Evolutionary conservation across 2,888 invertebrate genomes (phyloP).

Genomic region (Mesochorus sp.): DNA sequence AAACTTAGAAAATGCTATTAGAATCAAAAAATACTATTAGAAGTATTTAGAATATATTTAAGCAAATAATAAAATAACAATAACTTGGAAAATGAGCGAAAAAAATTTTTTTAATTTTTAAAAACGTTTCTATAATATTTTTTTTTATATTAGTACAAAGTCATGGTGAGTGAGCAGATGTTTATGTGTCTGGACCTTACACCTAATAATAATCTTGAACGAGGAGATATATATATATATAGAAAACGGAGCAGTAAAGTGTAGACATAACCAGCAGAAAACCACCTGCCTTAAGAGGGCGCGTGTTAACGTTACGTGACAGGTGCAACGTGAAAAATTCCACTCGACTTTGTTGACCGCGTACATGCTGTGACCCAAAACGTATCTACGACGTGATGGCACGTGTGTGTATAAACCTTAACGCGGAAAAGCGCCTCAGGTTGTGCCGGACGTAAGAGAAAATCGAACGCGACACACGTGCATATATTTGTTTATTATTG

Average conservation of each 20-base stretch:
- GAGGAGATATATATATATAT: neutral
- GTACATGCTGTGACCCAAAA: neutral
- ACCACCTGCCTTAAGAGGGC: slow-evolving; percentile 61
- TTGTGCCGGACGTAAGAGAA: slow-evolving; percentile 5
- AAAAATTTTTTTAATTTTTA: too few species aligned
- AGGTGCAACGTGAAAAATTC: slow-evolving; percentile 65
- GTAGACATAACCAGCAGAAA: slow-evolving; percentile 38
- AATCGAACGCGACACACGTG: neutral
- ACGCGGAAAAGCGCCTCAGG: slow-evolving; percentile 28
- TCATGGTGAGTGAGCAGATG: too few species aligned
- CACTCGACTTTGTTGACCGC: slow-evolving; percentile 56
- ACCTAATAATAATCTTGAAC: too few species aligned
- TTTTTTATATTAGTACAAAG: too few species aligned
- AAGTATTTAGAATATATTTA: too few species aligned
- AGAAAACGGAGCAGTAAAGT: neutral
- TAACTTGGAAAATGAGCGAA: too few species aligned
- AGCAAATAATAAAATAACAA: too few species aligned
- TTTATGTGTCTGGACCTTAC: too few species aligned
- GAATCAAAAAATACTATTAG: too few species aligned
- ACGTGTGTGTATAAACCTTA: slow-evolving; percentile 55
- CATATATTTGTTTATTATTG: too few species aligned
- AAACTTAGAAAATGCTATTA: too few species aligned
- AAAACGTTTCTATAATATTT: too few species aligned
- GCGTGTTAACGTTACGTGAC: slow-evolving; percentile 59
- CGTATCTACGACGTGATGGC: slow-evolving; percentile 29